phyloP scores from a whole-genome alignment of 2,113 vertebrate species.

The Limanda limanda region DNA sequence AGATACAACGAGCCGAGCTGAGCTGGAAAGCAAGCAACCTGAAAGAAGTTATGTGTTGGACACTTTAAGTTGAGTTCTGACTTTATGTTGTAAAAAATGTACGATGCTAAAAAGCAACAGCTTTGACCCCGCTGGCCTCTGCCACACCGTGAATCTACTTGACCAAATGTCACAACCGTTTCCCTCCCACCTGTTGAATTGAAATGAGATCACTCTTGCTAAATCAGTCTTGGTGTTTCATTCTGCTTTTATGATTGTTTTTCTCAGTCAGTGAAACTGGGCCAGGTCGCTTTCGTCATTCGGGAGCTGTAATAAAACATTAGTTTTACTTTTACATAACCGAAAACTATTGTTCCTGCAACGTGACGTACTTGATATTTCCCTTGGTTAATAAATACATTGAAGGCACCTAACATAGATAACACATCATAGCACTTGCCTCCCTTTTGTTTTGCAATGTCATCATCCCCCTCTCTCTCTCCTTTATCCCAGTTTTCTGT shows the following conservation, averaged over 20 bases:
- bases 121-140: no score
- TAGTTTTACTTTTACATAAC: conserved; percentile 11
- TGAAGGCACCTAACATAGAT: conserved; percentile 11
- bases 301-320: conserved; percentile 9
- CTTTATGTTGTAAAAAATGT: no score
- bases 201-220: neutral
- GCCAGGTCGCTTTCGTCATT: conserved; percentile 19
- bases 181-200: neutral
- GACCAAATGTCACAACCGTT: neutral
- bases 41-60: no score
- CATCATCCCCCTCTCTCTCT: neutral
- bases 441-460: neutral
- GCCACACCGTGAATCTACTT: no score
- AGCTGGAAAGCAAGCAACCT: no score
- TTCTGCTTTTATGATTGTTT: neutral
- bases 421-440: conserved; percentile 6
- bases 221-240: neutral
- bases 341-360: conserved; percentile 29
- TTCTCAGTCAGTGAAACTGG: neutral
- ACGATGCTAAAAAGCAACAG: no score
- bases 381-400: conserved; percentile 29
- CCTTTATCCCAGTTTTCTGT: neutral
- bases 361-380: conserved; percentile 24
- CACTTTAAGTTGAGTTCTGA: no score
- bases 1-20: no score